phyloP scores from a whole-genome alignment of 2,797 vertebrate species.

The Sebastes reedi region DNA sequence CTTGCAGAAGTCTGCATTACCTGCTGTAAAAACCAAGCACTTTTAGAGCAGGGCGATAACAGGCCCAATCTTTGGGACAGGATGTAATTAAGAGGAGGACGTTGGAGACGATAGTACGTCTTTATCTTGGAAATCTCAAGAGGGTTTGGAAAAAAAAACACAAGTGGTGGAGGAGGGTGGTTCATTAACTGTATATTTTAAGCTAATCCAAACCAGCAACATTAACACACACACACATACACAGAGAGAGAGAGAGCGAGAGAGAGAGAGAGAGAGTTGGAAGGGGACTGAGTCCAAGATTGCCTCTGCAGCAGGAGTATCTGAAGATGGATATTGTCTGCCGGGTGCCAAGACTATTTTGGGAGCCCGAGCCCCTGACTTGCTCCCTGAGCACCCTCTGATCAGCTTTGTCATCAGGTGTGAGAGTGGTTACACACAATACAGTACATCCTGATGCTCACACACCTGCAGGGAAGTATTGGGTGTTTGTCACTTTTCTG shows the following conservation, averaged over 20 bases:
- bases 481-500: conserved; percentile 5
- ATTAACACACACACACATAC: conserved; percentile 37
- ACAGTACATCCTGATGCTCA: conserved; percentile 35
- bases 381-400: conserved; percentile 66
- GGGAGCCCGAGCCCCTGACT: conserved; percentile 62
- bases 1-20: conserved; percentile 30
- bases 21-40: conserved; percentile 26
- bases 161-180: neutral
- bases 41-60: conserved; percentile 12
- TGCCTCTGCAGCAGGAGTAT: conserved; percentile 68
- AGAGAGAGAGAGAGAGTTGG: neutral
- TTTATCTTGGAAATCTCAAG: conserved; percentile 42
- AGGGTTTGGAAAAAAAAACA: conserved; percentile 1
- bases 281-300: conserved; percentile 47
- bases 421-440: conserved; percentile 56
- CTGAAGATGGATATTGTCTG: conserved; percentile 79
- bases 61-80: conserved; percentile 31
- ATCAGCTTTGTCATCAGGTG: conserved; percentile 77
- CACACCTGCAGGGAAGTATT: conserved; percentile 34
- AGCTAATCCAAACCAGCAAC: conserved; percentile 47
- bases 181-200: conserved; percentile 29
- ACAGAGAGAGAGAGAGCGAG: neutral
- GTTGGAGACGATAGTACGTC: conserved; percentile 17
- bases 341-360: conserved; percentile 79
- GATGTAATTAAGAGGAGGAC: conserved; percentile 53